Evolutionary conservation across 2,113 vertebrate genomes (phyloP).

Genomic region (Oreochromis tanganicae): DNA sequence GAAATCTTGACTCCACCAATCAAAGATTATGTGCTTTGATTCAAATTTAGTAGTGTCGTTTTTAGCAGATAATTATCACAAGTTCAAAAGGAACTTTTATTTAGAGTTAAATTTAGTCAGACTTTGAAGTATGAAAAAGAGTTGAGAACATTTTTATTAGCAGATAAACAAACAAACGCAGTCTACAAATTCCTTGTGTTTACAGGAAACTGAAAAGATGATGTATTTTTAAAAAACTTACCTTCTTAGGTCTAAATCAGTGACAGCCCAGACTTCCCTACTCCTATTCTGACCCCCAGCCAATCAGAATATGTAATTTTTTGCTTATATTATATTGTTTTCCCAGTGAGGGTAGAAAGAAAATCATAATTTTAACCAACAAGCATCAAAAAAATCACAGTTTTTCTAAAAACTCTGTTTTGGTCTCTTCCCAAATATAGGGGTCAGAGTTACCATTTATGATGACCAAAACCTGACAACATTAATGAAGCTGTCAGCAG

Average conservation of each 20-base stretch:
- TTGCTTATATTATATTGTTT: background rate
- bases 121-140: background rate
- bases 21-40: background rate
- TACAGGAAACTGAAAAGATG: background rate
- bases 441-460: background rate
- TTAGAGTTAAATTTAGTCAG: background rate
- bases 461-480: background rate
- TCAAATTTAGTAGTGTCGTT: background rate
- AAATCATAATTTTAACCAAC: background rate
- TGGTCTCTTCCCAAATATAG: background rate
- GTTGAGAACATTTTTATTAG: background rate
- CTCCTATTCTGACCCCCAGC: background rate
- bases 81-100: background rate
- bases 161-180: background rate
- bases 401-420: background rate
- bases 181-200: background rate
- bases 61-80: background rate
- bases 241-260: background rate
- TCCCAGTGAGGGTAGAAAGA: background rate
- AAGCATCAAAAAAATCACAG: background rate
- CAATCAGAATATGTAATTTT: background rate
- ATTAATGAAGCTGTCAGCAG: background rate
- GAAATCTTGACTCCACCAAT: background rate
- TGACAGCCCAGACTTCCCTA: background rate
- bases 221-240: background rate